These are phyloP conservation scores for Solenopsis fugax DNA, from an alignment of 1,140 invertebrate genomes.

Conservation along the genomic window DNA sequence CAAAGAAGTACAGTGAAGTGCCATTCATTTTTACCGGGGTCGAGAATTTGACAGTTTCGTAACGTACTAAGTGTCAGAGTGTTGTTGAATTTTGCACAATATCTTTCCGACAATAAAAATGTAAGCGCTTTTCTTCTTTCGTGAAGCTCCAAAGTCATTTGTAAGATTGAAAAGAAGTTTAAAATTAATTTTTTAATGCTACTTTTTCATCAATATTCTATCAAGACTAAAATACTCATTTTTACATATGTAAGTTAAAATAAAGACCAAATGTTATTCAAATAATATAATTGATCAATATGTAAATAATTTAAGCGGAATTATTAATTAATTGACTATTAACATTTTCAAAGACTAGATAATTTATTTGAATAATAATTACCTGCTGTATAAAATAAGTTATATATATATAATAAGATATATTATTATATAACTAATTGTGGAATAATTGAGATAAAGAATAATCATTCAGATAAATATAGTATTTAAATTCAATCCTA, in stretches of 20 bases:
- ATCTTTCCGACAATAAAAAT: neutral
- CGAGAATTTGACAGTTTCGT: constrained; percentile 25
- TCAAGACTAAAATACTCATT: neutral
- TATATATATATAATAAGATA: neutral
- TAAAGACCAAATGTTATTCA: neutral
- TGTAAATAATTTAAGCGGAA: neutral
- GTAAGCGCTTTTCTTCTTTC: neutral
- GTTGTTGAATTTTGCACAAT: neutral
- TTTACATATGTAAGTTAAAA: neutral
- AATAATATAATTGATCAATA: neutral
- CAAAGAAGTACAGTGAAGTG: constrained; percentile 17
- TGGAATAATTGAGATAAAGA: neutral
- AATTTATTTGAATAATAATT: constrained; percentile 15
- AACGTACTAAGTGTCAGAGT: neutral
- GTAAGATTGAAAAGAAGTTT: neutral
- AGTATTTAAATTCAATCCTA: neutral
- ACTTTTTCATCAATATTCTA: neutral
- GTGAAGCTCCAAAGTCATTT: neutral
- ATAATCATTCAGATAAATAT: neutral
- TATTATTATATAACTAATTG: neutral
- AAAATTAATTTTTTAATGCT: neutral
- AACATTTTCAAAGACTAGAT: neutral
- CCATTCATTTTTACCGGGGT: constrained; percentile 7
- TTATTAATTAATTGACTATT: neutral
- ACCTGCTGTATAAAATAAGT: neutral